Base-by-base conservation (phyloP, 1,140 invertebrate species). In the Zelostemma sp. region DNA sequence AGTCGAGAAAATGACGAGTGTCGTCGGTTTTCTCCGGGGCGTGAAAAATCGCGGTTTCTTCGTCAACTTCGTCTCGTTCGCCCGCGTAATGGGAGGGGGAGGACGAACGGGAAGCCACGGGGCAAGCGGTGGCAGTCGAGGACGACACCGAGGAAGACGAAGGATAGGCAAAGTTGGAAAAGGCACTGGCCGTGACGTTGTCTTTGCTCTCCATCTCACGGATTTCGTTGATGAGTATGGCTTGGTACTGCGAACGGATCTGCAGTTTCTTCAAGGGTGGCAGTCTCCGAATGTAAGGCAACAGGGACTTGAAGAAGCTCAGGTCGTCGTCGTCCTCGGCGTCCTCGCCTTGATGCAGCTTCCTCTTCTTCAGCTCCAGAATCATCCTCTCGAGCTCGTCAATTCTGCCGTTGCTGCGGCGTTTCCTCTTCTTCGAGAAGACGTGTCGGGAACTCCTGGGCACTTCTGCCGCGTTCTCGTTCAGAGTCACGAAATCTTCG, bases 251-350 rank as follows among this genome's bases (percentile, higher is more conserved):
- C 0, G 63, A 67, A 0, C 68, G 41, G 19, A 72, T 63, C 4
- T 72, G 59, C 8, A 72, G 31, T 15, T 72, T 72, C n/a, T 67
- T 72, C n/a, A 72, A 31, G 3, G 68, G 68, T 1, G 68, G 64
- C 6, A 72, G 19, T 46, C 59, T 72, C 4, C 64, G 63, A 33
- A 72, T 68, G 14, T 67, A 72, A 0, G 68, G 68, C 18, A 72
- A 43, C 19, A 67, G 16, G 0, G 68, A 72, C 19, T 72, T 66
- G 9, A 72, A 72, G 21, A 72, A 72, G 15, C 18, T 72, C 15
- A 72, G 41, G 40, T 72, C 68, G 25, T 72, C 68, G 15, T 72
- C 69, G 0, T 67, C 38, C 6, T 71, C 68, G 21, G 21, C 3
- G 14, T 71, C 58, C 12, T 43, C 41, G 14, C 6, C 3, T 14